A percentile compares a stretch with the other conserved stretches of the same genome.
These are phyloP conservation scores for Mustela lutreola DNA, from an alignment of 2,113 vertebrate species.

Conservation along the genomic window DNA sequence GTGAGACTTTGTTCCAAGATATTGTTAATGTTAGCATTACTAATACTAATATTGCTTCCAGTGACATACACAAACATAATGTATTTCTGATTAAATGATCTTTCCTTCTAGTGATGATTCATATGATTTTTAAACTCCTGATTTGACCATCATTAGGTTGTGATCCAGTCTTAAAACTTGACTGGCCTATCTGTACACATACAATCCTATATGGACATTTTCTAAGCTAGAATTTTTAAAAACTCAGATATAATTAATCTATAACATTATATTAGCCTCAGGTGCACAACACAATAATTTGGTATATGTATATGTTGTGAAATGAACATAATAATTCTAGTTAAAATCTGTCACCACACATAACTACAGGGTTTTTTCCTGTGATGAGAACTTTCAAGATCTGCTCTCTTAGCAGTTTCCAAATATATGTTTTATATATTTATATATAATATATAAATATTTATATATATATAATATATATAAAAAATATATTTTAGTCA, in stretches of 20 bases:
- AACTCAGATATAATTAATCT: not conserved
- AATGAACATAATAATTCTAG: not conserved
- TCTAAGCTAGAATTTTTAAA: constrained; percentile 15
- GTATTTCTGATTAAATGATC: constrained; percentile 31
- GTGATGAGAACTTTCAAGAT: not conserved
- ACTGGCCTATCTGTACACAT: not conserved
- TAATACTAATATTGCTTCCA: not conserved
- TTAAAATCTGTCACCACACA: not conserved
- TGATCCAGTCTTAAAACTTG: constrained; percentile 14
- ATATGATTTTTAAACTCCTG: not conserved
- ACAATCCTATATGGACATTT: not conserved
- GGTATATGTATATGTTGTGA: not conserved
- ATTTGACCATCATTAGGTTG: not conserved
- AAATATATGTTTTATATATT: not conserved
- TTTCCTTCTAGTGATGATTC: constrained; percentile 42
- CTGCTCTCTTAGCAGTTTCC: not conserved
- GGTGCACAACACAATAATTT: not conserved
- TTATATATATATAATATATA: too few relatives aligned
- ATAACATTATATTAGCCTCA: not conserved
- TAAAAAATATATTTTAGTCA: not conserved
- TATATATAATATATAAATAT: too few relatives aligned
- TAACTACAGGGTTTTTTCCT: not conserved
- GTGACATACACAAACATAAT: not conserved
- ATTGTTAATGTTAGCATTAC: not conserved
- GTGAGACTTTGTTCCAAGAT: not conserved